Conservation (phyloP, 2,888 invertebrate genomes). For the Seladonia tumulorum region DNA sequence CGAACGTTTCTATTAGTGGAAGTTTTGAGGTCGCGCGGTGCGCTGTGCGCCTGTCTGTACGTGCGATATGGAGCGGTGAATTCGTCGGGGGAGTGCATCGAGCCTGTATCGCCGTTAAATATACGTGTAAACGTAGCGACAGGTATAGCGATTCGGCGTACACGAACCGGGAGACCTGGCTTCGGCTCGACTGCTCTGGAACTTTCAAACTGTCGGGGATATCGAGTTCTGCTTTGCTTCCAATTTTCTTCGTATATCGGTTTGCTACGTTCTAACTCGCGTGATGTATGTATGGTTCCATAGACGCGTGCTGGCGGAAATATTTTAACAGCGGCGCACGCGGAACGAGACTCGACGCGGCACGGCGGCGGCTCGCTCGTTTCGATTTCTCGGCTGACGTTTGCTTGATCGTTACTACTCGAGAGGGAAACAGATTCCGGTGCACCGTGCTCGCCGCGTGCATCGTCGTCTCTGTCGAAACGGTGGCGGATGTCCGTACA, state of each 20-base stretch:
- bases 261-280: neutral
- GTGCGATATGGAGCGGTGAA: conserved; percentile 38
- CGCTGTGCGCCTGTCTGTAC: neutral
- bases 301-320: neutral
- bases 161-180: conserved; percentile 1
- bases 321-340: conserved; percentile 7
- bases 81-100: conserved; percentile 28
- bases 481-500: neutral
- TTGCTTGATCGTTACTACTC: conserved; percentile 42
- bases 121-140: conserved; percentile 46
- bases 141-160: conserved; percentile 36
- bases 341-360: neutral
- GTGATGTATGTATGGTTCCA: neutral
- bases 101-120: conserved; percentile 32
- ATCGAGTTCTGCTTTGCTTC: conserved; percentile 31
- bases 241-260: conserved; percentile 15
- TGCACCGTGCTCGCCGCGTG: neutral
- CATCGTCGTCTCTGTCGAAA: neutral
- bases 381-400: conserved; percentile 42
- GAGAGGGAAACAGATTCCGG: neutral
- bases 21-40: conserved; percentile 41
- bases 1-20: conserved; percentile 29
- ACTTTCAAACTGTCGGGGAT: conserved; percentile 41
- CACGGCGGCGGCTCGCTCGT: neutral
- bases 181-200: conserved; percentile 12